These are phyloP conservation scores for Caradrina clavipalpis DNA, from an alignment of 2,888 invertebrate species.

Conservation along the genomic window DNA sequence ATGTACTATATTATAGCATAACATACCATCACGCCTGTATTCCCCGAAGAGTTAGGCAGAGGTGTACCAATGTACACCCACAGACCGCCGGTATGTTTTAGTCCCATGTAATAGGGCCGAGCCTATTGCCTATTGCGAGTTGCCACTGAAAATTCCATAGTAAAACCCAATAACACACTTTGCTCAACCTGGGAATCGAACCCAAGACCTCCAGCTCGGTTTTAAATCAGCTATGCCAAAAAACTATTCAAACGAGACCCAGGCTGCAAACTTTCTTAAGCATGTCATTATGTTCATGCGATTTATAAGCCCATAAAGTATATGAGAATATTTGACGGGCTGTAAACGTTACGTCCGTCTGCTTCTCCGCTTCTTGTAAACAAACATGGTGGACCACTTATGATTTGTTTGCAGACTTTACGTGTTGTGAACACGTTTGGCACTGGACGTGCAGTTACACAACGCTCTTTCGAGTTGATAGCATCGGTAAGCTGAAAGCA, in stretches of 20 bases:
- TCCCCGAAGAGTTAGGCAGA: too few relatives aligned
- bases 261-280: conserved; percentile 20
- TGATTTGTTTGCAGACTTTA: conserved; percentile 41
- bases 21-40: too few relatives aligned
- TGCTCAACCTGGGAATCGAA: too few relatives aligned
- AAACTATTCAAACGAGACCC: conserved; percentile 7
- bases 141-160: too few relatives aligned
- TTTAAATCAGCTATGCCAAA: neutral
- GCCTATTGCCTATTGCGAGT: too few relatives aligned
- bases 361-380: conserved; percentile 35
- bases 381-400: conserved; percentile 55
- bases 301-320: conserved; percentile 50
- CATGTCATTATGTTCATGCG: conserved; percentile 27
- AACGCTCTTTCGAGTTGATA: neutral
- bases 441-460: neutral
- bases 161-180: too few relatives aligned
- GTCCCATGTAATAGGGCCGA: too few relatives aligned
- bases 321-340: conserved; percentile 41
- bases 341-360: conserved; percentile 39
- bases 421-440: conserved; percentile 1
- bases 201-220: too few relatives aligned
- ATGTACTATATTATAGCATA: too few relatives aligned
- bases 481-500: too few relatives aligned
- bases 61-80: too few relatives aligned
- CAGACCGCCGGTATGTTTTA: too few relatives aligned